Percentiles rank a stretch among this genome's conserved stretches.
Evolutionary conservation across 2,888 invertebrate species (phyloP).

Genomic region (Chrysolina americana): DNA sequence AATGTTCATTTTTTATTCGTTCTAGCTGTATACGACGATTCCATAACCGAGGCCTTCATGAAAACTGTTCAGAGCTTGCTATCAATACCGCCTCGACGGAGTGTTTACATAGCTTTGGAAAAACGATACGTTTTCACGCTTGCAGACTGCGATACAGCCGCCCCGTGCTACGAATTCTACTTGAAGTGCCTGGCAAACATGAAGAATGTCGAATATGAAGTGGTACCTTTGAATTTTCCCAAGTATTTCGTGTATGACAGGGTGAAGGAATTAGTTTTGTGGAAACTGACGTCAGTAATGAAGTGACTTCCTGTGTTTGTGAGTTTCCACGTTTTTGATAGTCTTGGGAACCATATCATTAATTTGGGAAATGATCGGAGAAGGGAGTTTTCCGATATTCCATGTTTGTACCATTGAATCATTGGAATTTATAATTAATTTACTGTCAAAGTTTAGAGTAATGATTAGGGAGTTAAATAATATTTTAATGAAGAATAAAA

Average conservation of each 20-base stretch:
- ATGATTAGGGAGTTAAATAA: no score
- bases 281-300: constrained; percentile 73
- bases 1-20: constrained; percentile 51
- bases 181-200: constrained; percentile 74
- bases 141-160: constrained; percentile 84
- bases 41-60: constrained; percentile 85
- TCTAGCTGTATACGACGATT: constrained; percentile 88
- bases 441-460: no score
- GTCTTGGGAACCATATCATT: no score
- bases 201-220: constrained; percentile 74
- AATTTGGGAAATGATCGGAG: no score
- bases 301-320: background rate
- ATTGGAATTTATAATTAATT: no score
- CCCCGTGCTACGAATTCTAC: constrained; percentile 91
- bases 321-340: no score
- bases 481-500: no score
- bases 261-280: constrained; percentile 82
- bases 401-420: no score
- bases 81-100: constrained; percentile 73
- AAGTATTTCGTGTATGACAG: constrained; percentile 88
- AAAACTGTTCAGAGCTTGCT: constrained; percentile 80
- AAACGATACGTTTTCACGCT: constrained; percentile 90
- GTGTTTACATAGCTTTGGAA: constrained; percentile 83
- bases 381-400: no score
- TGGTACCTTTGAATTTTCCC: constrained; percentile 80